Evolutionary conservation across 2,888 invertebrate species (phyloP).

Genomic region (Pomacea canaliculata): DNA sequence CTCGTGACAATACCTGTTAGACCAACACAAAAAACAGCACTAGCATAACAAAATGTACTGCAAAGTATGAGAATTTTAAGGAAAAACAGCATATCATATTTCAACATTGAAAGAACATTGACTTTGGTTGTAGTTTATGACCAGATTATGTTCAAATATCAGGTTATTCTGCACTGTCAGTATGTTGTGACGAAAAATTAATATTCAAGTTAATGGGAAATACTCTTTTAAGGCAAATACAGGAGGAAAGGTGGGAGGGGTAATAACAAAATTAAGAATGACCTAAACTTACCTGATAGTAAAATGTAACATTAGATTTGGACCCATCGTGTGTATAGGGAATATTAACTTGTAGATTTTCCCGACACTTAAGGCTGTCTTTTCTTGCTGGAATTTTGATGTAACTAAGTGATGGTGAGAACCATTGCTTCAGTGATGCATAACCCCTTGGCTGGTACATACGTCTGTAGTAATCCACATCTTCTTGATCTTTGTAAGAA

Average conservation of each 20-base stretch:
- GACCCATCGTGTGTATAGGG: constrained; percentile 48
- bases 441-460: constrained; percentile 36
- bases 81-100: no score
- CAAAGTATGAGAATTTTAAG: no score
- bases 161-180: no score
- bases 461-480: neutral
- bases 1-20: constrained; percentile 42
- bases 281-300: constrained; percentile 40
- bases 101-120: no score
- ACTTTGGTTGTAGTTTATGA: no score
- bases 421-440: constrained; percentile 47
- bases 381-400: constrained; percentile 51
- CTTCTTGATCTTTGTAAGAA: neutral
- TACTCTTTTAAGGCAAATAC: no score
- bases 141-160: no score
- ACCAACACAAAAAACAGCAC: neutral
- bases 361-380: constrained; percentile 41
- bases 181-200: no score
- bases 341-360: constrained; percentile 42
- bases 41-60: no score
- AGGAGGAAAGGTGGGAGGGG: no score
- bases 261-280: no score
- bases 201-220: no score
- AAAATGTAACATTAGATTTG: constrained; percentile 33
- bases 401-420: constrained; percentile 57